These are phyloP conservation scores for Scolanthus callimorphus DNA, from an alignment of 92 coral and sea anemone genomes.

Conservation along the genomic window DNA sequence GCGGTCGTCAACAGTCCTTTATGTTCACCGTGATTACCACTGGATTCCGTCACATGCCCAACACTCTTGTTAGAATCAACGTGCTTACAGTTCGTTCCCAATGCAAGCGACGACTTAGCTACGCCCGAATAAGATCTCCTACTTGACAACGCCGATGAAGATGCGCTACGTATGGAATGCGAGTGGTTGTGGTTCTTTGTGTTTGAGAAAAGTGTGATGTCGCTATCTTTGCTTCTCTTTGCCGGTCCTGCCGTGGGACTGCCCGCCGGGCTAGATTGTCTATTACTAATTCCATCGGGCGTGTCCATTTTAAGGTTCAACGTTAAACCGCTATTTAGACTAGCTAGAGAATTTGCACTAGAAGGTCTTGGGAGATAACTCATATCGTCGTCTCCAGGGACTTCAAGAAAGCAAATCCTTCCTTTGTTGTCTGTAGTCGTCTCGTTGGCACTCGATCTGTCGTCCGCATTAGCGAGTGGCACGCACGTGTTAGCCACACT, in stretches of 20 bases:
- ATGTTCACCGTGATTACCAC: background rate
- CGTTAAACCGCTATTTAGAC: constrained; percentile 17
- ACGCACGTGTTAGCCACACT: constrained; percentile 85
- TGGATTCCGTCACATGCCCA: background rate
- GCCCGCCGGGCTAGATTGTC: constrained; percentile 3
- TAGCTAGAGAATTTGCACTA: constrained; percentile 18
- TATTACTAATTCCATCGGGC: background rate
- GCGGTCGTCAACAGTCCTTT: background rate
- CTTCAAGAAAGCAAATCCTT: background rate
- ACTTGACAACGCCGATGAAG: background rate
- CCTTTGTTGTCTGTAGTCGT: constrained; percentile 5
- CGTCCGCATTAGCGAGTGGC: too few relatives aligned
- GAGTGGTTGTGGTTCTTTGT: too few relatives aligned
- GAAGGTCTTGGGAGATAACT: constrained; percentile 15
- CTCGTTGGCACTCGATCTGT: constrained; percentile 3
- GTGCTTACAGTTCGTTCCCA: constrained; percentile 4
- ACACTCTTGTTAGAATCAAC: background rate
- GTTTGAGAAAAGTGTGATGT: background rate
- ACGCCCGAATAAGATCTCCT: constrained; percentile 42
- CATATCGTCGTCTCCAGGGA: constrained; percentile 11
- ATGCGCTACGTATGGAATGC: too few relatives aligned
- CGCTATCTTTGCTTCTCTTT: constrained; percentile 32
- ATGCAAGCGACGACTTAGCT: constrained; percentile 27
- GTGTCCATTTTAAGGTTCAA: constrained; percentile 10
- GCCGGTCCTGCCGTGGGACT: constrained; percentile 35